Evolutionary conservation across 2,888 invertebrate genomes (phyloP).

Genomic region (Amphipyra berbera): DNA sequence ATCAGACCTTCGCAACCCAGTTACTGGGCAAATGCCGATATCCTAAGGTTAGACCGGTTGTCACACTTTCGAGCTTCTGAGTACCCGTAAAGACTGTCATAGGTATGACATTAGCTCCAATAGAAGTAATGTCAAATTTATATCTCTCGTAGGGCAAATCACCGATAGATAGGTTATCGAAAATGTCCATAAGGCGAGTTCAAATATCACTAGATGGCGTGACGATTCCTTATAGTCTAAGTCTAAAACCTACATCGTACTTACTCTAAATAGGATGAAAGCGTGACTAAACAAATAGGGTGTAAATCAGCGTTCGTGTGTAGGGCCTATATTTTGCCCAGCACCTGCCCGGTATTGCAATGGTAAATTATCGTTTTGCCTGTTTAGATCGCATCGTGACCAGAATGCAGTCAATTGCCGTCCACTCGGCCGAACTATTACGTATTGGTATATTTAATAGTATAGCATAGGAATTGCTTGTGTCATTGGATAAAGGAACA

Average conservation of each 20-base stretch:
- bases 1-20: too few species aligned
- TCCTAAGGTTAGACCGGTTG: too few species aligned
- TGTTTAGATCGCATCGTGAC: constrained; percentile 74
- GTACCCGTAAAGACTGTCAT: too few species aligned
- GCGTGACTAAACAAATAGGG: constrained; percentile 48
- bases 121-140: too few species aligned
- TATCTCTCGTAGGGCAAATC: too few species aligned
- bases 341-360: constrained; percentile 70
- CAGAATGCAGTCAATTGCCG: constrained; percentile 68
- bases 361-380: constrained; percentile 74
- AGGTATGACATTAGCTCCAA: too few species aligned
- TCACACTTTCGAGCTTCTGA: too few species aligned
- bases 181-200: too few species aligned
- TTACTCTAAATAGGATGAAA: constrained; percentile 34
- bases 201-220: too few species aligned
- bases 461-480: constrained; percentile 31
- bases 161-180: too few species aligned
- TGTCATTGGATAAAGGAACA: constrained; percentile 18
- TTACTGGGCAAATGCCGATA: too few species aligned
- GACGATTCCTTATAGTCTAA: background rate
- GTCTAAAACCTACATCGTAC: background rate
- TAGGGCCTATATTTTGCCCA: constrained; percentile 61
- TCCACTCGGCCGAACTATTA: constrained; percentile 38
- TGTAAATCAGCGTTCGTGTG: constrained; percentile 54
- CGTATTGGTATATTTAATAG: constrained; percentile 31